Percentiles rank a stretch among this genome's conserved stretches.
Conservation (phyloP, 2,888 invertebrate genomes). For the Eupithecia exiguata region DNA sequence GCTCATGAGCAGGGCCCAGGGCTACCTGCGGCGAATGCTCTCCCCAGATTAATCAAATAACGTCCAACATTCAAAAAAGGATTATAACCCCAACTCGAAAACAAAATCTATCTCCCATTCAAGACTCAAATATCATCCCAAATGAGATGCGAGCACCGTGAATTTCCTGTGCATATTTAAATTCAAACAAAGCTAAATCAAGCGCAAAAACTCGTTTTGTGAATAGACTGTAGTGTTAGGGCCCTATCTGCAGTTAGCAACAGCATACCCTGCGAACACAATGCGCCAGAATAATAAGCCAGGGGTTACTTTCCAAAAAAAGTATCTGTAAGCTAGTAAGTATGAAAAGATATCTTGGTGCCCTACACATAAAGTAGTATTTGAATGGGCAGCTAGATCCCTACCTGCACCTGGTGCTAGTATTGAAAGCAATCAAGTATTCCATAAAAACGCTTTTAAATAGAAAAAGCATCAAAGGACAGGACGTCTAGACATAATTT, state of each 20-base stretch:
- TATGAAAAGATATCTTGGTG: conserved; percentile 61
- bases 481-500: conserved; percentile 80
- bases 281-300: conserved; percentile 43
- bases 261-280: conserved; percentile 41
- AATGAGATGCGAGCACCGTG: conserved; percentile 27
- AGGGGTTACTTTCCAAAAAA: conserved; percentile 53
- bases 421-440: conserved; percentile 69
- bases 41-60: conserved; percentile 33
- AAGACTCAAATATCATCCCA: conserved; percentile 29
- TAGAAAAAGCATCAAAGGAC: conserved; percentile 76
- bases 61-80: conserved; percentile 28
- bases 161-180: conserved; percentile 22
- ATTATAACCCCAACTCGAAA: conserved; percentile 30
- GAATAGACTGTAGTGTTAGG: conserved; percentile 40
- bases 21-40: conserved; percentile 13
- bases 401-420: conserved; percentile 80
- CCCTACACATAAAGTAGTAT: conserved; percentile 66
- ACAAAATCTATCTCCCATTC: conserved; percentile 14
- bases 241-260: conserved; percentile 42
- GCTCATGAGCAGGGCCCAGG: background rate
- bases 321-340: conserved; percentile 50
- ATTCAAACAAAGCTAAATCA: conserved; percentile 23
- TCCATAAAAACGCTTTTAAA: conserved; percentile 74
- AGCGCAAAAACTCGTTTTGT: conserved; percentile 35
- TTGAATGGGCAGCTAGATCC: conserved; percentile 55